Base-by-base conservation (phyloP, 2,888 invertebrate genomes). In the Harpalus rubripes region DNA sequence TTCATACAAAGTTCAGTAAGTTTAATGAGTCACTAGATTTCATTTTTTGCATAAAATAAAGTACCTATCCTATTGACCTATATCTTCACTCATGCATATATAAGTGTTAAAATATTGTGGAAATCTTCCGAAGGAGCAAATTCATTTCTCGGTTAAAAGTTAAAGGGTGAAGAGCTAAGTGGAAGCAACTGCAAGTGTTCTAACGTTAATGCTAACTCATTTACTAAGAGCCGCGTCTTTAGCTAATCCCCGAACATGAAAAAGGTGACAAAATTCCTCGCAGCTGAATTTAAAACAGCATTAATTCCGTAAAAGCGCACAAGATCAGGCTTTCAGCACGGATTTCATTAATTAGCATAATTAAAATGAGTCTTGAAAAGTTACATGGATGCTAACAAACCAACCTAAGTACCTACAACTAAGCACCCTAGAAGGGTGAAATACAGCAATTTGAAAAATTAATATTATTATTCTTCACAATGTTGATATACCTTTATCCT, bases 331-430 rank as follows among this genome's bases (percentile, higher is more conserved):
- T 39, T 79, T 79, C 79, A 79, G 61, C 79, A 79, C 79, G 58
- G 79, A 79, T 58, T 79, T 79, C 59, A 79, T 32, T 79, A 79
- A 79, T 79, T 79, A 79, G 59, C 79, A 79, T 79, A 79, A 79
- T 79, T 79, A 79, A 79, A 79, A 79, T 39, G 39, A 79, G 39
- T 79, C 59, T 61, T 79, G 15, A 58, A 78, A 79, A 79, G 78
- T 79, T 59, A 61, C 61, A 58, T 59, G 32, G 61, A 59, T 79
- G 8, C 52, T 16, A 59, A 61, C 79, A 79, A 79, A 79, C 79
- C 61, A 26, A 74, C 44, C 32, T 63, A 22, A 22, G 63, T 63
- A 22, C 22, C 22, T 22, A 22, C 16, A 12, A 63, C 63, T 63
- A 12, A 8, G 12, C 44, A 52, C 44, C 7, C 44, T 12, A 52